phyloP scores from a whole-genome alignment of 2,113 vertebrate species.

The Myotis lucifugus region DNA sequence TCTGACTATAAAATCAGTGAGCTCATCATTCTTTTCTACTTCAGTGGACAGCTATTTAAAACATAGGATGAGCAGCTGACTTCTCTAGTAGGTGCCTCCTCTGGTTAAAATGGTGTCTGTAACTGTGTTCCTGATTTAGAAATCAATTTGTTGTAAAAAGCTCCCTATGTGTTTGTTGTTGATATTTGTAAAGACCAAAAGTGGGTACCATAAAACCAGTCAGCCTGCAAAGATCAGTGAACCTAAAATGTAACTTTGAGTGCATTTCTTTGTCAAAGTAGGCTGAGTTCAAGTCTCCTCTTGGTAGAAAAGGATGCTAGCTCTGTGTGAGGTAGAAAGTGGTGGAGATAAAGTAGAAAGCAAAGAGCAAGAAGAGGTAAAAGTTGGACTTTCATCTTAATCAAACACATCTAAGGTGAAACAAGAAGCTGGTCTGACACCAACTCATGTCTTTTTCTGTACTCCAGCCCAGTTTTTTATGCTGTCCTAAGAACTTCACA shows the following conservation, averaged over 20 bases:
- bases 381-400: neutral
- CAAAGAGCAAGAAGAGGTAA: neutral
- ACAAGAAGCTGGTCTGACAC: neutral
- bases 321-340: neutral
- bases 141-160: conserved; percentile 16
- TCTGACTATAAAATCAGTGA: conserved; percentile 29
- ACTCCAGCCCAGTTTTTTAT: neutral
- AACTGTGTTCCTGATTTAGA: neutral
- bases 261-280: neutral
- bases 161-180: neutral
- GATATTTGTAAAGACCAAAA: neutral
- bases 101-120: neutral
- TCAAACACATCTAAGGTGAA: neutral
- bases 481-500: neutral
- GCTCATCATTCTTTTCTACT: conserved; percentile 47
- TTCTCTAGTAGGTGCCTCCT: neutral
- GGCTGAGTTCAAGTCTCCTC: neutral
- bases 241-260: neutral
- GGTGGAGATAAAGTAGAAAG: neutral
- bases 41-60: conserved; percentile 36
- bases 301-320: neutral
- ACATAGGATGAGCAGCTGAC: conserved; percentile 27
- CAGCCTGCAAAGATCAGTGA: neutral
- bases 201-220: neutral
- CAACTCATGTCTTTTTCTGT: neutral